Base-by-base conservation (phyloP, 2,888 invertebrate species). In the Ceramica pisi region DNA sequence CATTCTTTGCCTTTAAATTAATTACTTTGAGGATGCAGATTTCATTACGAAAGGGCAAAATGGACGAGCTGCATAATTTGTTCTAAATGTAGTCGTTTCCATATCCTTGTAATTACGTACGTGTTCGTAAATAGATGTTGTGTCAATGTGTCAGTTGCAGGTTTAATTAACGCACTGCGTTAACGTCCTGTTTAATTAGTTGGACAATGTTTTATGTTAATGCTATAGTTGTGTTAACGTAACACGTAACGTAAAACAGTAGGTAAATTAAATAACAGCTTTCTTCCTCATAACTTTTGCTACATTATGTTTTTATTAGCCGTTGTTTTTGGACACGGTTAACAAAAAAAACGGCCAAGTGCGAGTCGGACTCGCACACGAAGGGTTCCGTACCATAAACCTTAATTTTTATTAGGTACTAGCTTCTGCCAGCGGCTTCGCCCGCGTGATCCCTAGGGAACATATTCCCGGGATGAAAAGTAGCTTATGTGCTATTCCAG, bases 1-100 rank as follows among this genome's bases (percentile, higher is more conserved):
- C 68, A 75, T 72, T 78, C 72, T 78, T 75, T 74, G 51, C 48
- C 53, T 67, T 74, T 71, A 79, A 83, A 85, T 82, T 73, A 83
- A 84, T 85, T 80, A 86, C 80, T 82, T 74, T 73, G 68, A 75
- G 75, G 79, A 83, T 81, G 76, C 75, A 79, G 80, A 80, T 80
- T 83, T 81, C 79, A 86, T 84, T 84, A 78, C 66, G 59, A 61
- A 76, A 77, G 31, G 76, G 74, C 69, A 73, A 73, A 79, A 82
- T 76, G 71, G 75, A 55, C 56, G 46, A 63, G 61, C 57, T 76
- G 80, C 81, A 81, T 81, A 82, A 80, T 83, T 67, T 62, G 8
- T 61, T 46, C 57, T 67, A 77, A 69, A 78, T 82, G 72, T 82
- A 80, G 70, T 76, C 68, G 80, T 80, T 82, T 83, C 68, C 66